These are phyloP conservation scores for Propithecus deckenii DNA, from an alignment of 2,797 vertebrate species.

Conservation along the genomic window DNA sequence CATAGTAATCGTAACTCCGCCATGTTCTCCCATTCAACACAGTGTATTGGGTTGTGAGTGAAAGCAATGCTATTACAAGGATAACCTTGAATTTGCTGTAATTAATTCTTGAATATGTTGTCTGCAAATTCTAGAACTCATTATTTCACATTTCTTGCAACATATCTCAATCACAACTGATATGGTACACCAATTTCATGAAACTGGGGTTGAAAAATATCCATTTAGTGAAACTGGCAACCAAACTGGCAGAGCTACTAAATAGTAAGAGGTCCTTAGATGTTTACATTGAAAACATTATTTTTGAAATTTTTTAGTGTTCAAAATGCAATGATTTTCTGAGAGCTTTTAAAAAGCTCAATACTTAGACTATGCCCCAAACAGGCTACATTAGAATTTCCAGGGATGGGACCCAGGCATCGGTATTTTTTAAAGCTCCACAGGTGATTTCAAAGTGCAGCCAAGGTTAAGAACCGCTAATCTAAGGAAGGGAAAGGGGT, in stretches of 20 bases:
- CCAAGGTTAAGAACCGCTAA: background rate
- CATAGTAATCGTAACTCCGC: background rate
- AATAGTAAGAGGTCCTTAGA: background rate
- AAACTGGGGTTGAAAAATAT: background rate
- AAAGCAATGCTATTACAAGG: background rate
- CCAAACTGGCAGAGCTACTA: background rate
- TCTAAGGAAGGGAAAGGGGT: background rate
- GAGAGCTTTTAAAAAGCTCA: background rate
- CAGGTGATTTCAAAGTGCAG: background rate
- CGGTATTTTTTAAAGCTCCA: background rate
- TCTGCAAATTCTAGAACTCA: background rate
- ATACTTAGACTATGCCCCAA: background rate
- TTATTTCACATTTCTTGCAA: background rate
- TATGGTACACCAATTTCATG: background rate
- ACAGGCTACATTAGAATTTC: background rate
- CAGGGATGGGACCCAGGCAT: background rate
- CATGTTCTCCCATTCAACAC: background rate
- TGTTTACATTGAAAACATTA: conserved; percentile 17
- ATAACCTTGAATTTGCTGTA: background rate
- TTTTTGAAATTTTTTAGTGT: conserved; percentile 13
- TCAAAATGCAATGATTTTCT: background rate
- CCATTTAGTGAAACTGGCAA: background rate
- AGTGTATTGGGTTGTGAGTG: background rate
- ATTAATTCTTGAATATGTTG: conserved; percentile 43
- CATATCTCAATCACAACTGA: background rate